These are phyloP conservation scores for Scarus forsteni DNA, from an alignment of 2,797 vertebrate species.

Conservation along the genomic window DNA sequence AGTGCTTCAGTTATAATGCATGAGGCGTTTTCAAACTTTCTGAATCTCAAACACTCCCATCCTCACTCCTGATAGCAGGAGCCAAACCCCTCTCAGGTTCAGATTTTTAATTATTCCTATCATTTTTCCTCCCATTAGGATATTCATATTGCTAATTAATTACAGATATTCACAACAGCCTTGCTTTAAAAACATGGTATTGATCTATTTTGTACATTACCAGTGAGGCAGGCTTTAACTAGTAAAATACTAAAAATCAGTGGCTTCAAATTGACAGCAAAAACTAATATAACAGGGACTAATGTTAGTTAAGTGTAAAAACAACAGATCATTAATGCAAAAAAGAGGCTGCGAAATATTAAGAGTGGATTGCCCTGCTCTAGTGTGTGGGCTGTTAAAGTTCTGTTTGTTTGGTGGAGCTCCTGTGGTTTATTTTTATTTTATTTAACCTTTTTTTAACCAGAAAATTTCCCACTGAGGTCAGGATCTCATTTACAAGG, in stretches of 20 bases:
- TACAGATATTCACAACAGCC: slow-evolving; percentile 15
- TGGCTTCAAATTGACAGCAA: not conserved
- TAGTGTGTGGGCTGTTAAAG: too few species aligned
- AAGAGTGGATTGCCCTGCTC: too few species aligned
- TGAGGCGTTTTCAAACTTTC: slow-evolving; percentile 67
- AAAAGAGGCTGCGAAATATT: not conserved
- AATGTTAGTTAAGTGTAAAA: not conserved
- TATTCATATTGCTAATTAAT: slow-evolving; percentile 27
- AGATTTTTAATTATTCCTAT: slow-evolving; percentile 26
- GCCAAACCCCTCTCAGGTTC: not conserved
- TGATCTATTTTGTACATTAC: slow-evolving; percentile 5
- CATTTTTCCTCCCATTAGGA: not conserved
- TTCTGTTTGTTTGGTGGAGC: too few species aligned
- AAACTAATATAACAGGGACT: not conserved
- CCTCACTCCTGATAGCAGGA: slow-evolving; percentile 1
- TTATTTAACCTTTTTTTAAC: too few species aligned
- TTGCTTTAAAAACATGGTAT: slow-evolving; percentile 11
- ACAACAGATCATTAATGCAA: not conserved
- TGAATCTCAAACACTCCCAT: slow-evolving; percentile 60
- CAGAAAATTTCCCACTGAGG: too few species aligned
- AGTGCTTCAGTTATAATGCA: slow-evolving; percentile 63
- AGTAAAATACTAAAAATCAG: not conserved
- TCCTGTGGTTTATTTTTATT: too few species aligned
- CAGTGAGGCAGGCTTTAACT: not conserved
- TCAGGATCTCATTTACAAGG: too few species aligned